Evolutionary conservation across 2,797 vertebrate genomes (phyloP).

Genomic region (Oryzias sinensis): DNA sequence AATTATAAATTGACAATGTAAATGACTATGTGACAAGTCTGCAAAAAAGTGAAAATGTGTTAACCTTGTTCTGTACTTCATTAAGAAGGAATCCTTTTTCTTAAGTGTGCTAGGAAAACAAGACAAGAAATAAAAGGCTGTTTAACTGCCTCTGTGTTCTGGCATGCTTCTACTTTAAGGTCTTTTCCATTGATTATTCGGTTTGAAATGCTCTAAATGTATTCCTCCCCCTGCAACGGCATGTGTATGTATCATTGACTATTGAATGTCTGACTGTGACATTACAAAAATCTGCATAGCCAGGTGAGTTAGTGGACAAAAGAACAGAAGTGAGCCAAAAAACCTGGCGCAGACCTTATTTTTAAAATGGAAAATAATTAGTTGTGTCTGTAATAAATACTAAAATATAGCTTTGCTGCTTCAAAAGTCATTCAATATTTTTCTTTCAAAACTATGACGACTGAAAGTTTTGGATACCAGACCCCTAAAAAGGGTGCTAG

Average conservation of each 20-base stretch:
- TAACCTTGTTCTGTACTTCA: constrained; percentile 11
- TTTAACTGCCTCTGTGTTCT: neutral
- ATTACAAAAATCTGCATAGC: too few relatives aligned
- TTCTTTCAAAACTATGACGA: neutral
- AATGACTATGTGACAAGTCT: constrained; percentile 9
- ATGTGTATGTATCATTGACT: too few relatives aligned
- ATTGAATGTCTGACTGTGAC: too few relatives aligned
- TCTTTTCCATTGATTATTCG: constrained; percentile 1
- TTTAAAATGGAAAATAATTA: too few relatives aligned
- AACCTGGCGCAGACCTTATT: too few relatives aligned
- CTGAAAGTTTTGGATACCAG: constrained; percentile 11
- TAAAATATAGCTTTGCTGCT: too few relatives aligned
- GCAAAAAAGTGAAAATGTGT: constrained; percentile 13
- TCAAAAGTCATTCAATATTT: too few relatives aligned
- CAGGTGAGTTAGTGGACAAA: too few relatives aligned
- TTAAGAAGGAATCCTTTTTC: constrained; percentile 6
- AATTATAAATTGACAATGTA: constrained; percentile 3
- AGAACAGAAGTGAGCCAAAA: too few relatives aligned
- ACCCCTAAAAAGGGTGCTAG: constrained; percentile 31
- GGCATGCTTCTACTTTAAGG: neutral
- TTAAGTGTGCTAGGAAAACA: neutral
- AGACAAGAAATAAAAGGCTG: neutral
- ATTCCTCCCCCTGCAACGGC: neutral
- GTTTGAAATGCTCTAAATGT: neutral
- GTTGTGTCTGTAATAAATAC: too few relatives aligned